Evolutionary conservation across 2,888 invertebrate species (phyloP), one percentile per base, ranked within the genome.

Genomic region (Pegoplata infirma): DNA sequence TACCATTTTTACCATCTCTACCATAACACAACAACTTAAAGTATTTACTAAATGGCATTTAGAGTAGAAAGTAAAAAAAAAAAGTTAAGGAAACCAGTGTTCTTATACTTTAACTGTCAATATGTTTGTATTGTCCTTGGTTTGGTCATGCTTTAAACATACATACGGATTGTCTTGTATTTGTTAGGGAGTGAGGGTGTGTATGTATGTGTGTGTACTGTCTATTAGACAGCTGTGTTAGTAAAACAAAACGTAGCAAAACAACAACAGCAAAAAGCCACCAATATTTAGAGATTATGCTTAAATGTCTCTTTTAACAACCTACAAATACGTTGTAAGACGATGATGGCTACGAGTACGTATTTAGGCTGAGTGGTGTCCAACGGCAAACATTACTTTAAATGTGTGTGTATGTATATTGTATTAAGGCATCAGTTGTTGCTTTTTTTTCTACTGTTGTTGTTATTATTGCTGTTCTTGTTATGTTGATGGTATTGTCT

Each of bases 361-460:
- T 67, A 61, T 72, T 66, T 59, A 76, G 58, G 59, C 67, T 36
- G 25, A 44, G 5, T 67, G 47, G 5, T 67, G 47, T 36, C 67
- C 59, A 51, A 59, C n/a, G n/a, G n/a, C 59, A 53, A 61, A 68
- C 16, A 47, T 58, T 51, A 64, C 14, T n/a, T n/a, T n/a, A n/a
- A n/a, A n/a, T n/a, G n/a, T n/a, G n/a, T n/a, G n/a, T n/a, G n/a
- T n/a, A n/a, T n/a, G n/a, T 6, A 3, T 25, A 25, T 14, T 23
- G n/a, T 51, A 51, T 28, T 63, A 53, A 47, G 55, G 61, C 75
- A 71, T 75, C 58, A 75, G 74, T 79, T 79, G 74, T 79, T 74
- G 78, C 74, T 79, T 56, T 71, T 28, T 19, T 47, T 12, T 47
- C 49, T 5, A 16, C 12, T 59, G 17, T 51, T 32, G 14, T 23